Base-by-base conservation (phyloP, 2,888 invertebrate species). In the Netelia inedita region DNA sequence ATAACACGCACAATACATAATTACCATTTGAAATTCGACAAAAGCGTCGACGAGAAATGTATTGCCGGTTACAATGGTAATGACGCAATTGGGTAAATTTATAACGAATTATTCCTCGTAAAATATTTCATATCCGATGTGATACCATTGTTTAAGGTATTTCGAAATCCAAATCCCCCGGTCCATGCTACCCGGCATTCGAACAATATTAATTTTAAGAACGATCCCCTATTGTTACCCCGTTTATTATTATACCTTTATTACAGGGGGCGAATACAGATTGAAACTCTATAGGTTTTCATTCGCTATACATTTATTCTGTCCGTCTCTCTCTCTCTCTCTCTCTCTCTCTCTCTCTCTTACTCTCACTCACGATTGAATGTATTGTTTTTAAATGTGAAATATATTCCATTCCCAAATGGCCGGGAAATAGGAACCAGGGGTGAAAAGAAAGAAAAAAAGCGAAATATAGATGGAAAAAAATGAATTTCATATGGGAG, bases 401-500 rank as follows among this genome's bases (percentile, higher is more conserved):
- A 66, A 75, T 66, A 43, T 66, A 66, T 75, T 66, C 46, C 14
- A 66, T 23, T 55, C n/a, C 21, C 65, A 19, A 50, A 16, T 16
- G 46, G n/a, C 16, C 14, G 35, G 11, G 23, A 66, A 35, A 55
- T 55, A 57, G 8, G 46, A 41, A 65, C 53, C 19, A 41, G 46
- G 14, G 46, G 46, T 46, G 46, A 46, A 46, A 46, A n/a, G 41
- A 66, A 21, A 55, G 9, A 21, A 66, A 66, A 21, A 55, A 19
- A 21, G 66, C 43, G 41, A 43, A 57, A 23, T 10, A 66, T 63
- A 10, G 8, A 50, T 46, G 57, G 1, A 23, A 76, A 46, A 65
- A 59, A 69, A 35, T 78, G 78, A 78, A 78, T 69, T 35, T 61
- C 35, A 28, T 65, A 55, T 10, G 61, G 14, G 46, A 61, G 50